Evolutionary conservation across 1,140 invertebrate species (phyloP), one percentile per base, ranked within the genome.

Genomic region (Drosophila rufa): DNA sequence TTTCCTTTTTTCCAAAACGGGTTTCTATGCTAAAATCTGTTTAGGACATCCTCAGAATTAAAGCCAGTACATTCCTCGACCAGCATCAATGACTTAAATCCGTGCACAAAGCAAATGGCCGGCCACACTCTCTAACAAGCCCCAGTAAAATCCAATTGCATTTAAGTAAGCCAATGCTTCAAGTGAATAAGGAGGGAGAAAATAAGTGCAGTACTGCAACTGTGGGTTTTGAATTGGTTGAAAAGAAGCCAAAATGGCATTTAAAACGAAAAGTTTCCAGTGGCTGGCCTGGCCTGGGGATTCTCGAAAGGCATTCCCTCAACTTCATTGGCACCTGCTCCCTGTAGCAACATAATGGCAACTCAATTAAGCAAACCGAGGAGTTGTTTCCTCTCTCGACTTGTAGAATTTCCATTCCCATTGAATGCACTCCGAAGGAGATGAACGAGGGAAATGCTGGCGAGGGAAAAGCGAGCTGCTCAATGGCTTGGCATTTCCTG

Each of bases 311-410:
- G 38, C 45, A 62, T 60, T 48, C 61, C 53, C 46, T 56, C 45
- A 75, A 65, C 40, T 62, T 58, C 38, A 65, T 47, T 48, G 73
- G 59, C 60, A 78, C 45, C 60, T 70, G 57, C 53, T 69, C 70
- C 70, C 70, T 22, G 33, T 53, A 67, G 55, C 65, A 78, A 78
- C 74, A 77, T 78, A 87, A 87, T 86, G 76, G 76, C 83, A 86
- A 86, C 83, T 87, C 84, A 87, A 87, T 87, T 87, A 87, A 87
- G 80, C 84, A 83, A 86, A 83, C 83, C 78, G 76, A 68, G 76
- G 74, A 82, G 83, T 55, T 61, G 58, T 77, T 87, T 80, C 76
- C 83, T 77, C 66, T 66, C 55, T 55, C 58, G 38, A 66, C 68
- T 78, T 66, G 9, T 43, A 69, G 48, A 82, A 86, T 76, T 86